Percentiles rank a stretch among this genome's conserved stretches.
Conservation (phyloP, 2,888 invertebrate genomes). For the Cinara cedri region DNA sequence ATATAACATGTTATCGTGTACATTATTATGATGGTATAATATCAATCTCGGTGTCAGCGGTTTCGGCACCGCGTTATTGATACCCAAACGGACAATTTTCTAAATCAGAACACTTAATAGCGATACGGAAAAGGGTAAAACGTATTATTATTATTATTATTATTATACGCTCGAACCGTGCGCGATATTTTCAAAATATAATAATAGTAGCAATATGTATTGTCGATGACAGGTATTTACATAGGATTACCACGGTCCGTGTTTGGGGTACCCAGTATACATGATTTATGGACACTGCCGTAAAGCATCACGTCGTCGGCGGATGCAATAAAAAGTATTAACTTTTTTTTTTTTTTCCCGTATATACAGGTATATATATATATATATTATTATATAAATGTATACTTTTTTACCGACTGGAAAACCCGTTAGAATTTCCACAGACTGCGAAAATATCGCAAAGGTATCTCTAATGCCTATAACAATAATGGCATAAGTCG, state of each 20-base stretch:
- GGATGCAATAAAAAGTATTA: conserved; percentile 53
- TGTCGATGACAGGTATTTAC: conserved; percentile 56
- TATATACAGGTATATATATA: background rate
- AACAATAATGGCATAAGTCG: conserved; percentile 53
- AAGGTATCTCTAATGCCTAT: conserved; percentile 35
- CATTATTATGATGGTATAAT: too few species aligned
- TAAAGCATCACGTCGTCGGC: conserved; percentile 50
- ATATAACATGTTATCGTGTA: background rate
- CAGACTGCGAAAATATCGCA: conserved; percentile 44
- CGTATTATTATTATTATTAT: too few species aligned
- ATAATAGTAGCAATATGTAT: conserved; percentile 51
- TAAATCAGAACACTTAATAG: too few species aligned
- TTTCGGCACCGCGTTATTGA: too few species aligned
- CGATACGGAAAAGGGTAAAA: too few species aligned
- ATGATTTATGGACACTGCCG: conserved; percentile 45
- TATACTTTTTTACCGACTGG: conserved; percentile 18
- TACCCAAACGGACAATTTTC: too few species aligned
- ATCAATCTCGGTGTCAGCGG: conserved; percentile 25
- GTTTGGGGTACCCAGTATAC: conserved; percentile 38
- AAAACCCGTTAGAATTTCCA: conserved; percentile 41
- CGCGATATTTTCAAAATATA: conserved; percentile 49
- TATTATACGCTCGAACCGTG: background rate
- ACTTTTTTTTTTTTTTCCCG: conserved; percentile 6
- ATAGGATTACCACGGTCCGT: conserved; percentile 50
- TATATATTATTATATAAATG: background rate